Conservation (phyloP, 2,888 invertebrate species). For the Trachelus troglodyta region DNA sequence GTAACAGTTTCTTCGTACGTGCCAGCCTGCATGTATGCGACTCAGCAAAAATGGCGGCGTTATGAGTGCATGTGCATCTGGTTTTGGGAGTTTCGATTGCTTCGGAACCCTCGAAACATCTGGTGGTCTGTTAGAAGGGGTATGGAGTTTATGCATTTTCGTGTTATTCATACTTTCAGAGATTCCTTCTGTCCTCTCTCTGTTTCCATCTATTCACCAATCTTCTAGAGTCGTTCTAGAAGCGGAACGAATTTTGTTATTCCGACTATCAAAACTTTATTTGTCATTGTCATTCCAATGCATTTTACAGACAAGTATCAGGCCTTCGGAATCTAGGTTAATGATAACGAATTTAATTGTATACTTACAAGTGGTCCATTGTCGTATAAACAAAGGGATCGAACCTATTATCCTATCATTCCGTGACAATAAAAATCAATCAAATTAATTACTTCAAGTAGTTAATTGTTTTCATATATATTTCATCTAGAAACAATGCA, state of each 20-base stretch:
- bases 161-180: neutral
- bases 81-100: neutral
- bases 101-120: neutral
- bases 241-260: neutral
- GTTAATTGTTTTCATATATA: neutral
- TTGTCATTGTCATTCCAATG: neutral
- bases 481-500: neutral
- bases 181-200: neutral
- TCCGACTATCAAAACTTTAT: neutral
- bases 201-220: neutral
- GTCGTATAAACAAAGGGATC: neutral
- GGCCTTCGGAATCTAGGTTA: neutral
- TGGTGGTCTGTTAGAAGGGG: neutral
- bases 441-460: neutral
- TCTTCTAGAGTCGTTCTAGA: neutral
- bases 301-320: neutral
- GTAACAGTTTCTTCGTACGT: neutral
- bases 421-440: neutral
- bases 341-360: neutral
- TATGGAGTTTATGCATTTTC: neutral
- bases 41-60: neutral
- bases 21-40: neutral
- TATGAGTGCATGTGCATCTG: neutral
- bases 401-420: neutral
- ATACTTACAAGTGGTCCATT: neutral